Percentiles rank a stretch among this genome's conserved stretches.
These are phyloP conservation scores for Pissodes strobi DNA, from an alignment of 1,140 invertebrate species.

Conservation along the genomic window DNA sequence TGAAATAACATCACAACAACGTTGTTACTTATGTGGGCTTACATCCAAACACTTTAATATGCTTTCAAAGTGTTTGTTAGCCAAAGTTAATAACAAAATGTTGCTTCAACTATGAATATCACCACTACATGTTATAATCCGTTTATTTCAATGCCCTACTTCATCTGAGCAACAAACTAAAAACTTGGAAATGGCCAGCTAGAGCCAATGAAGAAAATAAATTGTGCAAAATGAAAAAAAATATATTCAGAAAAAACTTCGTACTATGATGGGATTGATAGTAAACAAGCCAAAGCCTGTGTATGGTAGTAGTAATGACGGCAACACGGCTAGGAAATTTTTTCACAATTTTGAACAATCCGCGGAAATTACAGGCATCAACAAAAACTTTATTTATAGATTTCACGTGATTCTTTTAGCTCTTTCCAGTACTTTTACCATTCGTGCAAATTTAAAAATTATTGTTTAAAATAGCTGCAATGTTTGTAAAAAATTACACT, in stretches of 20 bases:
- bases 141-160: conserved; percentile 28
- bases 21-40: conserved; percentile 41
- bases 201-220: neutral
- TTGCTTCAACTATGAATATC: conserved; percentile 20
- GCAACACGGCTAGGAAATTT: too few relatives aligned
- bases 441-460: conserved; percentile 6
- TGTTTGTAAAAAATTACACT: conserved; percentile 16
- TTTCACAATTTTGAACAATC: too few relatives aligned
- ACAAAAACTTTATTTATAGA: conserved; percentile 22
- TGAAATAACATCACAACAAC: conserved; percentile 36
- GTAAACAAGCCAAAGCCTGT: too few relatives aligned
- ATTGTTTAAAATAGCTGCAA: too few relatives aligned
- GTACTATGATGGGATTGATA: conserved; percentile 40
- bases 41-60: conserved; percentile 44
- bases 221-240: neutral
- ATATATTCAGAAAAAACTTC: conserved; percentile 27
- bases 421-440: conserved; percentile 14
- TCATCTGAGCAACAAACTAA: conserved; percentile 27
- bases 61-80: conserved; percentile 3
- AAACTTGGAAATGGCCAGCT: conserved; percentile 23
- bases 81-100: neutral
- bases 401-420: conserved; percentile 27
- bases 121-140: conserved; percentile 14
- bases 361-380: conserved; percentile 19
- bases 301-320: too few relatives aligned